A percentile compares a stretch with the other conserved stretches of the same genome.
Conservation (phyloP, 2,888 invertebrate species). For the Patella pellucida region DNA sequence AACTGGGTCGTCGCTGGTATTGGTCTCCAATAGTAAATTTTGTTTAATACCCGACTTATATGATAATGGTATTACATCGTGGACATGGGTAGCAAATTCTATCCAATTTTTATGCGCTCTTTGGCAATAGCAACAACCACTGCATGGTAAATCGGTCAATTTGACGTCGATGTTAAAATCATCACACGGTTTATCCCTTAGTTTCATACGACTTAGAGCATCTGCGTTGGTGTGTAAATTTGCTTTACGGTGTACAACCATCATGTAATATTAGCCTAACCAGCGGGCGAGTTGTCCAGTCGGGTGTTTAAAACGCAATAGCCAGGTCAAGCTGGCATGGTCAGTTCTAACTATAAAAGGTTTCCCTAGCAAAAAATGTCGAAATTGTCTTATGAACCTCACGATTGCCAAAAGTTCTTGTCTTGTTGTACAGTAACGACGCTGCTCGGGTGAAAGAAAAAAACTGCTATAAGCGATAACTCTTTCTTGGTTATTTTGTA, state of each 20-base stretch:
- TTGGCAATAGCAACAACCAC: neutral
- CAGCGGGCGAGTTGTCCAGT: conserved; percentile 24
- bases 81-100: too few species aligned
- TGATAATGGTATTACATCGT: too few species aligned
- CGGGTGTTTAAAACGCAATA: conserved; percentile 16
- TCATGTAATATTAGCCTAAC: conserved; percentile 12
- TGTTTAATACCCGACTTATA: too few species aligned
- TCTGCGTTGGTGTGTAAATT: neutral
- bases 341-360: conserved; percentile 29
- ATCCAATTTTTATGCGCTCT: too few species aligned
- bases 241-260: neutral
- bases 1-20: too few species aligned
- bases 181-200: neutral
- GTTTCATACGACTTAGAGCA: neutral
- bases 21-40: too few species aligned
- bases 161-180: neutral
- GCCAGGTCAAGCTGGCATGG: conserved; percentile 28
- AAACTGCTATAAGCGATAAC: conserved; percentile 31
- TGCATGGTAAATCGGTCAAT: neutral
- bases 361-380: conserved; percentile 28
- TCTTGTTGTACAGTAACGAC: conserved; percentile 26
- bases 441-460: conserved; percentile 26
- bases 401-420: conserved; percentile 10
- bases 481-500: conserved; percentile 23
- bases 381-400: neutral